Conservation (phyloP, 2,797 vertebrate species). For the Bovichtus variegatus region DNA sequence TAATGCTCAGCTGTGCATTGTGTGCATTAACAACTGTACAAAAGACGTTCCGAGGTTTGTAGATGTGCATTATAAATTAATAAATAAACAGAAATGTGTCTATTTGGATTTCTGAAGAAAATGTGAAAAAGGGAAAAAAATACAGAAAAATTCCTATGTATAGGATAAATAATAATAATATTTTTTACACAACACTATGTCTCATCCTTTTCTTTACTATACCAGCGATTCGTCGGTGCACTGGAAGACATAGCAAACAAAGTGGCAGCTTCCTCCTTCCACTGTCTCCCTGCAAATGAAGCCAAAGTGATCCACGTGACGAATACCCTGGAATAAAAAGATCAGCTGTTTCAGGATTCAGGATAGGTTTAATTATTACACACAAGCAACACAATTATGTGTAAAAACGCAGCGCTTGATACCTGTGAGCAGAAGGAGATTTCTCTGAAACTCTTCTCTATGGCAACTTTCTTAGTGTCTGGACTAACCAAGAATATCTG, state of each 20-base stretch:
- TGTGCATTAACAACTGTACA: background rate
- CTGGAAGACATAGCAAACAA: constrained; percentile 97
- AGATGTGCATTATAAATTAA: background rate
- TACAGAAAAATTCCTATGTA: too few relatives aligned
- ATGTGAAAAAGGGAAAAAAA: background rate
- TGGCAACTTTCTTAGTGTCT: constrained; percentile 96
- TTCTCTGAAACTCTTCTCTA: constrained; percentile 98
- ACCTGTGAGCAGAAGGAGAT: constrained; percentile 99
- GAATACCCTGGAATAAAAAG: constrained; percentile 89
- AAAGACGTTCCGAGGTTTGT: background rate
- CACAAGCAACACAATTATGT: background rate
- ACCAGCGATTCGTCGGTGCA: constrained; percentile 96
- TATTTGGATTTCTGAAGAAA: background rate
- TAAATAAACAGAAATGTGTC: background rate
- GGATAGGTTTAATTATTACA: background rate
- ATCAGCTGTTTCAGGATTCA: background rate
- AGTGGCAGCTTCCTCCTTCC: constrained; percentile 91
- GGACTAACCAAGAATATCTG: constrained; percentile 98
- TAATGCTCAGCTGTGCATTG: background rate
- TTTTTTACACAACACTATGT: background rate
- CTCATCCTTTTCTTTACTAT: background rate
- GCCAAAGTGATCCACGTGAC: constrained; percentile 97
- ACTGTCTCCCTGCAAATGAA: constrained; percentile 97
- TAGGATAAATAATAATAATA: too few relatives aligned
- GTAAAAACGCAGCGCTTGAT: background rate